Evolutionary conservation across 2,888 invertebrate genomes (phyloP).

Genomic region (Choristoneura rosaceana): DNA sequence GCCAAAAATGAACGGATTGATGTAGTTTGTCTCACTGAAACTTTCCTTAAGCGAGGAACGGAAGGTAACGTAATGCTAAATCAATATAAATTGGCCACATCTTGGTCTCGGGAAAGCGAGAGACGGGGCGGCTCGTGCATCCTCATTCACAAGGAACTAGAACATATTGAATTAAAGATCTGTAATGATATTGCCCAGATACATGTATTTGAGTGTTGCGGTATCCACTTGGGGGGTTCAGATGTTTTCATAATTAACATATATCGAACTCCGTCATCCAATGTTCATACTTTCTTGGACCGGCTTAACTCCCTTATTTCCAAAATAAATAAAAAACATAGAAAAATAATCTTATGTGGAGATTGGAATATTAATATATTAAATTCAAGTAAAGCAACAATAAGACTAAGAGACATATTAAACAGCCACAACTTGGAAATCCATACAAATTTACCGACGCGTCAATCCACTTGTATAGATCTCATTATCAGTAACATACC

Average conservation of each 20-base stretch:
- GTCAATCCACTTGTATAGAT: not conserved
- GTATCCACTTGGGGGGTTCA: not conserved
- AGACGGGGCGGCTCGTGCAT: not conserved
- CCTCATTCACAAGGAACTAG: not conserved
- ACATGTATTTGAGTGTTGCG: slow-evolving; percentile 6
- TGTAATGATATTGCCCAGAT: not conserved
- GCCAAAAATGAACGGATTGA: not conserved
- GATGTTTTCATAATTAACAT: not conserved
- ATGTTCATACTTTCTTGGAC: slow-evolving; percentile 1
- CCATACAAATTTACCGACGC: not conserved
- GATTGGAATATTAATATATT: slow-evolving; percentile 11
- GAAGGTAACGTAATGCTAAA: not conserved
- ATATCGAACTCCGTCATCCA: slow-evolving; percentile 3
- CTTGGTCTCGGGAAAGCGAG: not conserved
- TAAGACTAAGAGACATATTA: not conserved
- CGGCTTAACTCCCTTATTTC: not conserved
- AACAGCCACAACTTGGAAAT: not conserved
- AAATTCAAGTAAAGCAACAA: not conserved
- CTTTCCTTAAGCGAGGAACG: not conserved
- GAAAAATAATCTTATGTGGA: slow-evolving; percentile 4
- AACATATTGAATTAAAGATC: not conserved
- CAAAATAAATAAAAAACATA: not conserved
- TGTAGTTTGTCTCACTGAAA: not conserved
- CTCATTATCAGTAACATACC: slow-evolving; percentile 11
- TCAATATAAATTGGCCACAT: not conserved